Evolutionary conservation across 2,113 vertebrate species (phyloP), one percentile per base, ranked within the genome.

Genomic region (Protobothrops flavoviridis): DNA sequence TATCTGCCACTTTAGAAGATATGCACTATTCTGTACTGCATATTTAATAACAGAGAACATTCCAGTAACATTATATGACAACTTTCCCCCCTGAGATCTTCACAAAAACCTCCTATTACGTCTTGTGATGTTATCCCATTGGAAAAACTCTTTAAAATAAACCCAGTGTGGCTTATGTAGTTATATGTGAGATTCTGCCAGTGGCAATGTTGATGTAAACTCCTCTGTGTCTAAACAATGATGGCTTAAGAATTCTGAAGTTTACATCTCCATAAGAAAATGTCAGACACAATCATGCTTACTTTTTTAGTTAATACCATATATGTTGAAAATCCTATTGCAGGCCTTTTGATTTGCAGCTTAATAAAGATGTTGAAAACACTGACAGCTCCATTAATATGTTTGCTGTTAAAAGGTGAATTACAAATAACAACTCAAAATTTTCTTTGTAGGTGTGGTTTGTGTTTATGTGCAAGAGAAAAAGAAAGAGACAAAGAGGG

Each of bases 141-240:
- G 45, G 33, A 95, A 5, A 55, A 88, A 21, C 0, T 4, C 17
- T n/a, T 64, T 90, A 53, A 87, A 92, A 43, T 89, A 90, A 86
- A 88, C 4, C 5, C 0, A 11, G 5, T 52, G 90, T 89, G 91
- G 56, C 39, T 95, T 96, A 29, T 91, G 86, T 90, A 93, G 89
- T 12, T 92, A 43, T 89, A 45, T 81, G 91, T 85, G 57, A 33
- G 53, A 90, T 61, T 90, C 29, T 93, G 92, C 92, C 88, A 48
- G 45, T 88, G 33, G 43, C 86, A 43, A 9, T 91, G 81, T 91
- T 93, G 93, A 81, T 89, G 93, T 91, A 91, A 93, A 88, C 85
- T 55, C 90, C 93, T 91, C 1, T 74, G 5, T 57, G 53, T 45
- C 3, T 59, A 89, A 90, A 4, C 0, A 5, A 10, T 95, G 74